Base-by-base conservation (phyloP, 2,888 invertebrate genomes). In the Cheilosia soror region DNA sequence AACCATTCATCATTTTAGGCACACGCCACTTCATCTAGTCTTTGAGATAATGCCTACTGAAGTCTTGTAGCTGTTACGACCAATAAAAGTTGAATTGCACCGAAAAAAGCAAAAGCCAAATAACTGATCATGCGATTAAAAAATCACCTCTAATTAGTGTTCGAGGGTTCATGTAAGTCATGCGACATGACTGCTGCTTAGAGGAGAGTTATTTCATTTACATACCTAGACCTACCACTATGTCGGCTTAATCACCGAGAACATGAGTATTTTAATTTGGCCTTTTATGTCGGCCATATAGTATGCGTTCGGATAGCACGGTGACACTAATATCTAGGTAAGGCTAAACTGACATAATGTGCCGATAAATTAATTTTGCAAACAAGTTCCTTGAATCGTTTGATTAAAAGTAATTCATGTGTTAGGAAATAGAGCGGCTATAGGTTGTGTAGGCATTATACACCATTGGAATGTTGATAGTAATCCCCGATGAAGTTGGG, bases 121-220 rank as follows among this genome's bases (percentile, higher is more conserved):
- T 55, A 58, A 55, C 71, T 82, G 81, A 63, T 42, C 81, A 82
- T 51, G 81, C 76, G 69, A 71, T 51, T 76, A 65, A 63, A 44
- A 75, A 79, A 75, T 84, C 79, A 75, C 79, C 75, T 80, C 31
- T 71, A 84, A 84, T 84, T 76, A 84, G 69, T 76, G 69, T 80
- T 58, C 29, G 15, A 63, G 53, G 53, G 60, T 60, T 73, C 73
- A 68, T 31, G 72, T 62, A 83, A 71, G 40, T 40, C 71, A 69
- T 20, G 44, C 66, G 44, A 66, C 78, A 68, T 73, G 77, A 72
- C 77, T 60, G 69, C 75, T 33, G 72, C 73, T 20, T 33, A 20
- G 33, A 62, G 15, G 15, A 47, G 44, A 75, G 69, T 51, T 69
- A 76, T 69, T 75, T 40, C 47, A 57, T 65, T 65, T 51, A 57